Conservation (phyloP, 1,140 invertebrate species). For the Paraescarpia echinospica region DNA sequence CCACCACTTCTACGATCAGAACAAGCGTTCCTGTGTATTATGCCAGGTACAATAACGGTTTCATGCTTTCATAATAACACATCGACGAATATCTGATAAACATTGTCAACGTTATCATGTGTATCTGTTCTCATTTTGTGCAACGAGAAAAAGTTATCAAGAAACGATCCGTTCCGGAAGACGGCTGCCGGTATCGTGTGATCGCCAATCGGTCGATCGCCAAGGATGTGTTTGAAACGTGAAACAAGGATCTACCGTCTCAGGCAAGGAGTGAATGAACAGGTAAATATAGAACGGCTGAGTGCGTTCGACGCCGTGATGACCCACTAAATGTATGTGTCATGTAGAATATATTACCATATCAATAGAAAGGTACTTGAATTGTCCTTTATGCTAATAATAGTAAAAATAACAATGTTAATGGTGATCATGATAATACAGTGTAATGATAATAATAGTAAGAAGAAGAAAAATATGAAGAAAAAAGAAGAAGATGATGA, state of each 20-base stretch:
- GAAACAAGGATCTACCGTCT: neutral
- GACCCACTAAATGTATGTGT: neutral
- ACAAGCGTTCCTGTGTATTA: neutral
- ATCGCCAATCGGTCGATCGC: neutral
- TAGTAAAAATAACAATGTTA: too few relatives aligned
- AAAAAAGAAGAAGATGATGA: too few relatives aligned
- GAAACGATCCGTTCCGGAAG: neutral
- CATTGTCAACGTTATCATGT: neutral
- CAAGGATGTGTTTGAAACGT: neutral
- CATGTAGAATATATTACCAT: too few relatives aligned
- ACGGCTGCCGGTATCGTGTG: neutral
- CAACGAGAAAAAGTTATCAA: neutral
- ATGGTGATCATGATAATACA: too few relatives aligned
- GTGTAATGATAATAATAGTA: too few relatives aligned
- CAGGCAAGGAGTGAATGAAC: neutral
- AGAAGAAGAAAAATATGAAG: too few relatives aligned
- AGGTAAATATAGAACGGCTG: neutral
- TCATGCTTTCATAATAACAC: neutral
- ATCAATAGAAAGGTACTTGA: too few relatives aligned
- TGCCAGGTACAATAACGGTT: neutral
- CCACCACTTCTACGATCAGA: neutral
- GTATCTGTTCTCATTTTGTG: neutral
- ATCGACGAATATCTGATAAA: neutral
- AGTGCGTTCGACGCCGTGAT: neutral
- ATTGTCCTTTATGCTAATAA: too few relatives aligned